Base-by-base conservation (phyloP, 2,888 invertebrate genomes). In the Lasius platythorax region DNA sequence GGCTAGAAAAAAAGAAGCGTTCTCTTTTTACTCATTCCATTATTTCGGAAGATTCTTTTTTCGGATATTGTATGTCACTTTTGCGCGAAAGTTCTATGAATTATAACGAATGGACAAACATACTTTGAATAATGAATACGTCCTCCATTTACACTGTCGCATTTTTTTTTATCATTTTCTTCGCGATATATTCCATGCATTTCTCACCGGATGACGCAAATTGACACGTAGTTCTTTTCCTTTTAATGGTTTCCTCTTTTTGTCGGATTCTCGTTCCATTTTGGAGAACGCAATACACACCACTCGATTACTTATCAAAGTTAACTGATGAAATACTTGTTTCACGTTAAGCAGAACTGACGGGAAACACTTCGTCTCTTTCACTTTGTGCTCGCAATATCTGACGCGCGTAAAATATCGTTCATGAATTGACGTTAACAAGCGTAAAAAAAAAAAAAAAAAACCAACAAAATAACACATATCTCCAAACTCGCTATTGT, bases 271-370 rank as follows among this genome's bases (percentile, higher is more conserved):
- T 46, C 18, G 46, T n/a, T 53, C 2, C 50, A n/a, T 53, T 53
- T n/a, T n/a, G 8, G n/a, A 8, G 15, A 53, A n/a, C 50, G n/a
- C n/a, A n/a, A 8, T 53, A 53, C 50, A 4, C 5, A 37, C 5
- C 50, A 53, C 8, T 53, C 6, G 8, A n/a, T 53, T n/a, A 53
- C 50, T 53, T 53, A 66, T 50, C 67, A 4, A 53, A 40, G 76
- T 67, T 76, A 67, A 67, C 67, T 56, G 78, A 67, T 67, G n/a
- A 56, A 78, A 78, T 67, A 40, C 67, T 28, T 28, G 66, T 76
- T 67, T 30, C 33, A 5, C 43, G 67, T 68, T 78, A 56, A 78
- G 67, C 40, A 56, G 28, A 56, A 67, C 18, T 30, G 67, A 67
- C 67, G 40, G n/a, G 9, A 18, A 37, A 18, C 53, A 56, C 53